A percentile compares a stretch with the other conserved stretches of the same genome.
These are phyloP conservation scores for Tethea ocularis DNA, from an alignment of 2,888 invertebrate genomes.

Conservation along the genomic window DNA sequence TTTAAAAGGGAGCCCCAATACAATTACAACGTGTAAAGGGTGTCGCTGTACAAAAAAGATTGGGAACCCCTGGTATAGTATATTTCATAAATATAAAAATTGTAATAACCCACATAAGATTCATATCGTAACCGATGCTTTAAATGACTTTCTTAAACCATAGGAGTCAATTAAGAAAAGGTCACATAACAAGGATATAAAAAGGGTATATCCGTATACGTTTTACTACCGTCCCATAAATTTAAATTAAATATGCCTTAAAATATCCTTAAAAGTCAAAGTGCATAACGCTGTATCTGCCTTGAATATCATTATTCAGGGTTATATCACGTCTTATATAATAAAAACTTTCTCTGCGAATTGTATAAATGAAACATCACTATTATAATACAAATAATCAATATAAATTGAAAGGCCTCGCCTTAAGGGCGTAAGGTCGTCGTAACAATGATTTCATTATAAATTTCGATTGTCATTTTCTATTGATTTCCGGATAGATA, in stretches of 20 bases:
- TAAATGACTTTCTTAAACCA: not conserved
- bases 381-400: slow-evolving; percentile 3
- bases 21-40: too few relatives aligned
- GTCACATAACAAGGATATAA: not conserved
- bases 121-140: not conserved
- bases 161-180: not conserved
- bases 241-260: slow-evolving; percentile 11
- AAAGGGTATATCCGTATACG: not conserved
- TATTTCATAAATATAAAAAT: too few relatives aligned
- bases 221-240: slow-evolving; percentile 6
- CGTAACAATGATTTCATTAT: not conserved
- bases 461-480: not conserved
- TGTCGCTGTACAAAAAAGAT: too few relatives aligned
- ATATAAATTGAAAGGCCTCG: not conserved
- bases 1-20: too few relatives aligned
- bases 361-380: slow-evolving; percentile 10
- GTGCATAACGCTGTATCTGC: slow-evolving; percentile 22
- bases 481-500: not conserved
- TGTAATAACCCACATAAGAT: not conserved
- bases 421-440: not conserved
- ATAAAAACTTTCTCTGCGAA: slow-evolving; percentile 35
- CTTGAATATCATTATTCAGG: slow-evolving; percentile 25
- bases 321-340: slow-evolving; percentile 42
- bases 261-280: slow-evolving; percentile 31
- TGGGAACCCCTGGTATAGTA: too few relatives aligned